Percentiles rank a stretch among this genome's conserved stretches.
These are phyloP conservation scores for Drosophila mauritiana DNA, from an alignment of 1,140 invertebrate species.

Conservation along the genomic window DNA sequence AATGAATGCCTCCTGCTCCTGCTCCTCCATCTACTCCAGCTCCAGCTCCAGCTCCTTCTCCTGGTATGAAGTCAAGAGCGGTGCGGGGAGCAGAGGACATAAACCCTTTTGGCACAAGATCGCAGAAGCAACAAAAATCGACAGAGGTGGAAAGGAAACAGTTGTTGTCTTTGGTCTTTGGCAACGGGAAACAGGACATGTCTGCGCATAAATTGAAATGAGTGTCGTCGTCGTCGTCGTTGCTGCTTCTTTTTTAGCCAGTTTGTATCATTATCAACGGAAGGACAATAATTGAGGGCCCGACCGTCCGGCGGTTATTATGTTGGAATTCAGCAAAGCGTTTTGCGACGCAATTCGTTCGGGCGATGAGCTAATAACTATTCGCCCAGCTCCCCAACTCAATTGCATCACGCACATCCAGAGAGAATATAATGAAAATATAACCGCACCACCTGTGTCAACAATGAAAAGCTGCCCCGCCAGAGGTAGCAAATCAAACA, in stretches of 20 bases:
- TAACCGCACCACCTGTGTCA: conserved; percentile 70
- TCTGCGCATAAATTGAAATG: conserved; percentile 76
- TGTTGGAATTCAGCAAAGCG: conserved; percentile 38
- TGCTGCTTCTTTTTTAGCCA: neutral
- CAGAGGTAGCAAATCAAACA: conserved; percentile 64
- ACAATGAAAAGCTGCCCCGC: conserved; percentile 66
- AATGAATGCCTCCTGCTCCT: conserved; percentile 70
- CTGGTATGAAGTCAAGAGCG: conserved; percentile 45
- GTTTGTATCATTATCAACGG: conserved; percentile 31
- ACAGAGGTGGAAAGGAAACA: conserved; percentile 67
- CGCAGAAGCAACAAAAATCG: conserved; percentile 42
- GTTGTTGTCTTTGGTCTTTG: conserved; percentile 53
- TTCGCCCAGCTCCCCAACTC: conserved; percentile 38
- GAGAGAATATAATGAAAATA: conserved; percentile 17
- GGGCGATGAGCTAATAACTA: conserved; percentile 63
- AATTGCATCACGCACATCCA: conserved; percentile 60
- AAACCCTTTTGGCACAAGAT: conserved; percentile 73
- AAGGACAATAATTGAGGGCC: conserved; percentile 68
- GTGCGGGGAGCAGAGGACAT: conserved; percentile 24
- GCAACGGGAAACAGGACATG: conserved; percentile 79
- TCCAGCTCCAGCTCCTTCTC: conserved; percentile 8
- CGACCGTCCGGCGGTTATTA: conserved; percentile 28
- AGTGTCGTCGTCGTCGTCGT: conserved; percentile 40
- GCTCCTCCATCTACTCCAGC: conserved; percentile 8
- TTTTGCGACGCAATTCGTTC: conserved; percentile 55